Conservation (phyloP, 2,113 vertebrate genomes). For the Antechinus stuartii region DNA sequence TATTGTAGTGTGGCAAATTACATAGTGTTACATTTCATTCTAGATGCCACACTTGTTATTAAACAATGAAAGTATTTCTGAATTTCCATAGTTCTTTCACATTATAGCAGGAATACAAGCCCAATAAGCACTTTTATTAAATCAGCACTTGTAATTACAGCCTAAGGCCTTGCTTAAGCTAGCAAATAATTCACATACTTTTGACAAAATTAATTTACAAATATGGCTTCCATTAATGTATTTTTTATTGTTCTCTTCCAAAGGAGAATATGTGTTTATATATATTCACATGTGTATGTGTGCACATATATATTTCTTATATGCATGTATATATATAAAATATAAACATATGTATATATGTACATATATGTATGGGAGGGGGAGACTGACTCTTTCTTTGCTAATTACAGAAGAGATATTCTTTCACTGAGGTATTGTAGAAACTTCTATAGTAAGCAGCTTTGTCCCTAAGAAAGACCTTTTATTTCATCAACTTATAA, state of each 20-base stretch:
- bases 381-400: neutral
- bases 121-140: neutral
- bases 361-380: no score
- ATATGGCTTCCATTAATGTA: neutral
- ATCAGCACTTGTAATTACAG: neutral
- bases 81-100: neutral
- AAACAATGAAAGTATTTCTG: neutral
- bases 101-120: neutral
- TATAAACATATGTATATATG: rapidly evolving
- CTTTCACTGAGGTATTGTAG: neutral
- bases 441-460: neutral
- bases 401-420: neutral
- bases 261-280: neutral
- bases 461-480: neutral
- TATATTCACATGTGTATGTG: neutral
- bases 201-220: neutral
- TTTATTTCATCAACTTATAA: neutral
- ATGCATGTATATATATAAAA: neutral
- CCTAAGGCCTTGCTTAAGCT: neutral
- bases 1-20: neutral
- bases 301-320: neutral
- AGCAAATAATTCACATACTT: neutral
- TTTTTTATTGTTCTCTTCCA: neutral
- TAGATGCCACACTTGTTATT: neutral
- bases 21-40: neutral